A percentile compares a stretch with the other conserved stretches of the same genome.
phyloP scores from a whole-genome alignment of 2,113 vertebrate genomes.

The Neomonachus schauinslandi region DNA sequence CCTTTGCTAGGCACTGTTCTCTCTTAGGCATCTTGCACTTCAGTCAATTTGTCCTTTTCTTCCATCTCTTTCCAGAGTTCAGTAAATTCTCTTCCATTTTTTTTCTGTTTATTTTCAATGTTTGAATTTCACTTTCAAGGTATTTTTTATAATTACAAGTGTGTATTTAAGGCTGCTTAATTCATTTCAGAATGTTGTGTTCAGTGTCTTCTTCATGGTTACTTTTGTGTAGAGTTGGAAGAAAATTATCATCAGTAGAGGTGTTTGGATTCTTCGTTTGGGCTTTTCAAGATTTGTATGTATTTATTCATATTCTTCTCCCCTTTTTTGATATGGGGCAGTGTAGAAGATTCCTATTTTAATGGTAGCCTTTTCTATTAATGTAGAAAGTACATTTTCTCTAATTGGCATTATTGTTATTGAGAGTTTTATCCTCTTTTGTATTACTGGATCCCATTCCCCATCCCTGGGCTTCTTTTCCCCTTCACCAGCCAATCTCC shows the following conservation, averaged over 20 bases:
- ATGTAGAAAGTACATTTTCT: not conserved
- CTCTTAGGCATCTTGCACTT: not conserved
- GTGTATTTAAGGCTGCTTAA: not conserved
- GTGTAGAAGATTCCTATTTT: not conserved
- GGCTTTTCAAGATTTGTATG: not conserved
- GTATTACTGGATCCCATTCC: not conserved
- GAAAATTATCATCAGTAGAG: not conserved
- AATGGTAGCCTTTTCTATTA: not conserved
- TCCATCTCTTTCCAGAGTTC: not conserved
- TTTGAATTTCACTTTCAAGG: not conserved
- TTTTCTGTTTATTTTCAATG: not conserved
- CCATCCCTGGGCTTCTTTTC: not conserved
- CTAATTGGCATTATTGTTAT: not conserved
- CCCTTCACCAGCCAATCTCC: not conserved
- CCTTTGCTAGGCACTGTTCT: not conserved
- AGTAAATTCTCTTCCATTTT: not conserved
- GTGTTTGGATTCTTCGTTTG: not conserved
- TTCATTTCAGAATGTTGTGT: not conserved
- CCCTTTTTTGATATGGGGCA: not conserved
- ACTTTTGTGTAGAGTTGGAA: not conserved
- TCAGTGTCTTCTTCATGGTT: not conserved
- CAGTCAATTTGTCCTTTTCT: not conserved
- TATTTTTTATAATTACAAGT: not conserved
- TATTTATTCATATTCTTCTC: not conserved
- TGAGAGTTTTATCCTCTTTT: not conserved